A percentile compares a stretch with the other conserved stretches of the same genome.
Conservation (phyloP, 64 coral and sea anemone genomes). For the Catalaphyllia jardinei region DNA sequence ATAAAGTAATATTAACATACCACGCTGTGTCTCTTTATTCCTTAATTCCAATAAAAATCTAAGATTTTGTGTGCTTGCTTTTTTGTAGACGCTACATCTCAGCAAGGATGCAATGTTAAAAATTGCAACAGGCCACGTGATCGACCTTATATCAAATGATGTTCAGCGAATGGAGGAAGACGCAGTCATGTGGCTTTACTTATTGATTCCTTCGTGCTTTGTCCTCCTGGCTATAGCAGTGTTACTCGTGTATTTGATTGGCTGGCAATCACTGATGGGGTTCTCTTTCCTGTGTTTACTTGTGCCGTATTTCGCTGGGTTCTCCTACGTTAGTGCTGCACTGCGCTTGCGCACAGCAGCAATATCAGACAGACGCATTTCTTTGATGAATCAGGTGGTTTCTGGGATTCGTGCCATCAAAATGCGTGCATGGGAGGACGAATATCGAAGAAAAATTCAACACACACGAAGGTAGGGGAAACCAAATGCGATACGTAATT, state of each 20-base stretch:
- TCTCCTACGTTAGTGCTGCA: background rate
- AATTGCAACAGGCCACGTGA: background rate
- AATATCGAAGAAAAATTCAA: background rate
- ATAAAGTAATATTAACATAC: too few relatives aligned
- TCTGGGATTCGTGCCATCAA: background rate
- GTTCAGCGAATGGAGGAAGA: background rate
- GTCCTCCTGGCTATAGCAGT: background rate
- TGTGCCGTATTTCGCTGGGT: background rate
- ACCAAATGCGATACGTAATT: background rate
- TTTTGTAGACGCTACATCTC: background rate
- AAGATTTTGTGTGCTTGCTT: background rate
- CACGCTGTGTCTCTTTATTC: background rate
- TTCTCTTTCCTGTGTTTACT: background rate
- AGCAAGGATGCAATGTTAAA: background rate
- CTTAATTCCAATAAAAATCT: background rate
- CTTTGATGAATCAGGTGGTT: background rate
- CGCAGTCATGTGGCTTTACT: background rate
- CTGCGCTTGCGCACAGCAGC: background rate
- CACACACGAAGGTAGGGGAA: background rate
- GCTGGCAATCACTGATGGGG: background rate
- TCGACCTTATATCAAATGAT: background rate
- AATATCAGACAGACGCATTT: background rate
- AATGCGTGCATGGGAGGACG: background rate
- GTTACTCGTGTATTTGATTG: background rate
- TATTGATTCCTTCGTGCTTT: background rate